Conservation (phyloP, 2,888 invertebrate genomes). For the Criorhina ranunculi region DNA sequence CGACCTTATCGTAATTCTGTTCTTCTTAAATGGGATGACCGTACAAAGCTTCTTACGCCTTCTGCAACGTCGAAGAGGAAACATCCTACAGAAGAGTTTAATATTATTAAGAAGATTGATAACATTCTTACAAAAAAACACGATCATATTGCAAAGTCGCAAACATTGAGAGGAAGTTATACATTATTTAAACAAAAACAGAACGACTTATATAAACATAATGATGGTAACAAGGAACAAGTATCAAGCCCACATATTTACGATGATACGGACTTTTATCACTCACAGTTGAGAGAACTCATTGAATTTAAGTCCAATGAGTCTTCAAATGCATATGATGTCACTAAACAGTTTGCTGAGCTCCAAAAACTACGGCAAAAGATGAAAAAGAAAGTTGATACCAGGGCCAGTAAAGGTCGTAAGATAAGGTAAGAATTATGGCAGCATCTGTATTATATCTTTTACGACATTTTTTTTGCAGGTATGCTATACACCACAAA, state of each 20-base stretch:
- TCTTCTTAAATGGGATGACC: conserved; percentile 97
- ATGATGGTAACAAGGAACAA: conserved; percentile 83
- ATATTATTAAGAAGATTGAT: conserved; percentile 90
- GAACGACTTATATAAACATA: conserved; percentile 79
- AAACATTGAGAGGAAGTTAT: conserved; percentile 91
- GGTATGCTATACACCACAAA: conserved; percentile 92
- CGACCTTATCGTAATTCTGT: conserved; percentile 90
- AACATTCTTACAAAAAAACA: conserved; percentile 91
- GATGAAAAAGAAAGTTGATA: conserved; percentile 96
- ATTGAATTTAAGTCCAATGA: conserved; percentile 95
- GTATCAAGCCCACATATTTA: conserved; percentile 93
- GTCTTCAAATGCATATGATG: conserved; percentile 92
- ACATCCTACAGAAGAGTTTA: conserved; percentile 85
- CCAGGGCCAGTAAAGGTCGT: conserved; percentile 96
- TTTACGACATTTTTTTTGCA: conserved; percentile 68
- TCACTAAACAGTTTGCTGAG: conserved; percentile 95
- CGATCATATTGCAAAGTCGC: conserved; percentile 91
- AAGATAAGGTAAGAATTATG: conserved; percentile 87
- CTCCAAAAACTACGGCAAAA: conserved; percentile 95
- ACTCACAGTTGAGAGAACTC: conserved; percentile 94
- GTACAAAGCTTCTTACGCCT: conserved; percentile 90
- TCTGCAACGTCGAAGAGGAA: conserved; percentile 86
- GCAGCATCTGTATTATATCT: background rate
- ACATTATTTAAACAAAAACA: conserved; percentile 86
- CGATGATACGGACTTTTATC: conserved; percentile 99